Evolutionary conservation across 1,140 invertebrate species (phyloP), one percentile per base, ranked within the genome.

Genomic region (Aphelenchoides fujianensis): DNA sequence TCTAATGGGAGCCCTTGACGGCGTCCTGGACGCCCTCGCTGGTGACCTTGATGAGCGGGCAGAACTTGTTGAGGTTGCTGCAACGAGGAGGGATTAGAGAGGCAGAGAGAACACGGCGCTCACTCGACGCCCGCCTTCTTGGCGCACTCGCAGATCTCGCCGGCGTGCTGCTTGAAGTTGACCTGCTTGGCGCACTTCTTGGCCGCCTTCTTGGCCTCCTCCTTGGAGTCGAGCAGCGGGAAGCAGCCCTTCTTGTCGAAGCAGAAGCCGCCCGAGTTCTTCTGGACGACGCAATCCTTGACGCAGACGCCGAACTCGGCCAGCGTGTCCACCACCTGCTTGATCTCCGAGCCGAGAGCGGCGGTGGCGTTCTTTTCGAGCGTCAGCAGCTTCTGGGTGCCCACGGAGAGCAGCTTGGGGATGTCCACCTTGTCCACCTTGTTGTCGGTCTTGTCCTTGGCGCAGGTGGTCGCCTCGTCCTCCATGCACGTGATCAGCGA

Each of bases 211-310:
- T 68, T 68, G 0, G 52, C 66, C 1, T 66, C 63, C 16, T 68
- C 48, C 30, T 34, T 41, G 7, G 16, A 28, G 9, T 61, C 37
- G 28, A 68, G 35, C 52, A 27, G 19, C n/a, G 52, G 66, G 7
- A 59, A 57, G 66, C 66, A 68, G 27, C 34, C 31, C 32, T 66
- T 66, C 63, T 66, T 34, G 28, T 72, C 70, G 32, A 72, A 72
- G 31, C 70, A 72, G 70, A 72, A 72, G 27, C 70, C 70, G 2
- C 61, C 34, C 27, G 71, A 2, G 70, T 72, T 72, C 53, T 72
- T 72, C 37, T 72, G 48, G 28, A 54, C 31, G 12, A 72, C 3
- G 31, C 70, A 72, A 31, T 73, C 37, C 37, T 72, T 72, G 31
- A 72, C 70, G 30, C 70, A 72, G 19, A 34, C 31, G 27, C 66